Conservation (phyloP, 2,888 invertebrate species). For the Nephrotoma guestfalica region DNA sequence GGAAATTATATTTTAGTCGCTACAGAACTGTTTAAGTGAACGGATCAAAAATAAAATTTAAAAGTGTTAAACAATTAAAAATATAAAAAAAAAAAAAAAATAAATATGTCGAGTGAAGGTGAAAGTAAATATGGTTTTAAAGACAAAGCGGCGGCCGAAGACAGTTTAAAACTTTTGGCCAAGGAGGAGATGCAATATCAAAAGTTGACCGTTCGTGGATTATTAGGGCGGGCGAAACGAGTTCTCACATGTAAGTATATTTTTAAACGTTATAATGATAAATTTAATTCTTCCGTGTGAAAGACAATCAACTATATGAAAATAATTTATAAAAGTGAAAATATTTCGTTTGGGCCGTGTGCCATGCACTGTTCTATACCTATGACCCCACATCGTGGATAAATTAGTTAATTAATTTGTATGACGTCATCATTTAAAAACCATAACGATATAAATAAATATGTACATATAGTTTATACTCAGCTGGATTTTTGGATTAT, state of each 20-base stretch:
- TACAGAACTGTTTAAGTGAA: neutral
- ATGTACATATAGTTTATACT: neutral
- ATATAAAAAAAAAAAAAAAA: neutral
- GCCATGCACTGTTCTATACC: too few relatives aligned
- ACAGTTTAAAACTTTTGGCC: slow-evolving; percentile 47
- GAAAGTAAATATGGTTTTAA: slow-evolving; percentile 56
- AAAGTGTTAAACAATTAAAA: neutral
- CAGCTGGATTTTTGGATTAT: too few relatives aligned
- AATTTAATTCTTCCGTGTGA: too few relatives aligned
- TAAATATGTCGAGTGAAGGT: slow-evolving; percentile 23
- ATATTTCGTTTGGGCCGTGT: too few relatives aligned
- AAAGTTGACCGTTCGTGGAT: slow-evolving; percentile 44
- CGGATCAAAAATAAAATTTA: neutral
- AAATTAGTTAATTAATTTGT: too few relatives aligned
- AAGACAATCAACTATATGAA: too few relatives aligned
- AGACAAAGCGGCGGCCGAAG: slow-evolving; percentile 52
- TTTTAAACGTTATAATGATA: neutral
- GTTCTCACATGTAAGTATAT: slow-evolving; percentile 33
- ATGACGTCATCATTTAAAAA: too few relatives aligned
- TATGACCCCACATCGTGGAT: too few relatives aligned
- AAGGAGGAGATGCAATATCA: slow-evolving; percentile 49
- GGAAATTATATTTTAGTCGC: neutral
- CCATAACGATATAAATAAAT: neutral
- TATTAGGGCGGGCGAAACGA: slow-evolving; percentile 40
- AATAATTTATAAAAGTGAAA: too few relatives aligned